A percentile compares a stretch with the other conserved stretches of the same genome.
Evolutionary conservation across 2,113 vertebrate genomes (phyloP).

Genomic region (Bos indicus): DNA sequence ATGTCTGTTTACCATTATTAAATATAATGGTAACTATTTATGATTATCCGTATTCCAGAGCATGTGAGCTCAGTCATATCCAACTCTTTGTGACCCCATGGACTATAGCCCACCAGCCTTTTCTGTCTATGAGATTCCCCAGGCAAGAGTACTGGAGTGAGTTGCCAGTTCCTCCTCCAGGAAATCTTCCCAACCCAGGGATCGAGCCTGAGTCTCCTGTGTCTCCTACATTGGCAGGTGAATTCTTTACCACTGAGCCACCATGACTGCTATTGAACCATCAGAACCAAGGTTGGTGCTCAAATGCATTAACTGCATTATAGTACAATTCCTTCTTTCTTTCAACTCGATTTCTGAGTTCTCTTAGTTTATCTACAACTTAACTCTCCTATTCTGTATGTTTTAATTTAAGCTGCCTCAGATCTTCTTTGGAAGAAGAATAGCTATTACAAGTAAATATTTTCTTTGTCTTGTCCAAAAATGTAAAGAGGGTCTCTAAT

Average conservation of each 20-base stretch:
- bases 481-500: not conserved
- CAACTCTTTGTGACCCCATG: not conserved
- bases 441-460: not conserved
- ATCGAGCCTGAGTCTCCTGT: not conserved
- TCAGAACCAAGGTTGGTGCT: not conserved
- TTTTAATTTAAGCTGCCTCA: not conserved
- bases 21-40: not conserved
- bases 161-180: not conserved
- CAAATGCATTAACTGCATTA: not conserved
- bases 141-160: not conserved
- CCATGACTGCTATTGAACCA: not conserved
- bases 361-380: not conserved
- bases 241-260: not conserved
- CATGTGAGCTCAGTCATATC: not conserved
- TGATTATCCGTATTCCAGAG: not conserved
- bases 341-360: not conserved
- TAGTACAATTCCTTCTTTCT: not conserved
- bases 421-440: not conserved
- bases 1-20: not conserved
- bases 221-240: not conserved
- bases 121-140: not conserved
- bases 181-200: not conserved
- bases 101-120: not conserved
- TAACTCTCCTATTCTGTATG: not conserved
- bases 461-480: not conserved